Percentiles rank a stretch among this genome's conserved stretches.
These are phyloP conservation scores for Holothuria scabra DNA, from an alignment of 53 echinoderm and acorn worm genomes.

Conservation along the genomic window DNA sequence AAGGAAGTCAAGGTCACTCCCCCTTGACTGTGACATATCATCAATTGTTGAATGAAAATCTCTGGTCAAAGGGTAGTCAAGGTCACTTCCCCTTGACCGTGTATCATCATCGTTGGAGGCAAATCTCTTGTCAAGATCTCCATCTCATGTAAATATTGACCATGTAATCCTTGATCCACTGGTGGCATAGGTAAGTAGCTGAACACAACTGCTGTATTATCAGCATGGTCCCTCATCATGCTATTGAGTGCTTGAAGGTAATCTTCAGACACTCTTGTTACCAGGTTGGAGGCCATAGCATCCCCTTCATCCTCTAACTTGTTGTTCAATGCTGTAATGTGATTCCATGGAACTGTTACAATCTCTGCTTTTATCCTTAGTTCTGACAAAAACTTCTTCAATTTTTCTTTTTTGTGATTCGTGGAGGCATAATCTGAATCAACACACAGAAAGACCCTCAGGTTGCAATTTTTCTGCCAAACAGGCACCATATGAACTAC, in stretches of 20 bases:
- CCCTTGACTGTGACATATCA: background rate
- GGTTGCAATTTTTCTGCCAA: conserved; percentile 71
- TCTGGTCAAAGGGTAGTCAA: conserved; percentile 50
- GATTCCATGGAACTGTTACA: conserved; percentile 73
- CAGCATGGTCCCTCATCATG: conserved; percentile 65
- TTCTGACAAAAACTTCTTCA: conserved; percentile 75
- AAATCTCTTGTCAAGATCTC: conserved; percentile 72
- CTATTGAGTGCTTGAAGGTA: conserved; percentile 80
- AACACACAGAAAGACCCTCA: conserved; percentile 89
- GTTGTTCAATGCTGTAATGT: conserved; percentile 62
- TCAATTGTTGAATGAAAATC: background rate
- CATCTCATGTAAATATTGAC: conserved; percentile 74
- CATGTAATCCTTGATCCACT: conserved; percentile 67
- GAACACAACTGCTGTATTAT: conserved; percentile 76
- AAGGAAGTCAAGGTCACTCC: background rate
- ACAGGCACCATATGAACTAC: conserved; percentile 93
- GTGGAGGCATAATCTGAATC: conserved; percentile 63
- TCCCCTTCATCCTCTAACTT: conserved; percentile 40
- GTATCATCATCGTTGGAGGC: conserved; percentile 88
- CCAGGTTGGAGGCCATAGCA: conserved; percentile 43
- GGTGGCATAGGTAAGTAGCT: conserved; percentile 89
- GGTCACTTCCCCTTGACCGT: conserved; percentile 89
- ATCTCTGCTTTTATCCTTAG: conserved; percentile 88
- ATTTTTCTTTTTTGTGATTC: conserved; percentile 69
- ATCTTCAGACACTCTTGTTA: conserved; percentile 70